Base-by-base conservation (phyloP, 2,797 vertebrate genomes). In the Decapterus maruadsi region DNA sequence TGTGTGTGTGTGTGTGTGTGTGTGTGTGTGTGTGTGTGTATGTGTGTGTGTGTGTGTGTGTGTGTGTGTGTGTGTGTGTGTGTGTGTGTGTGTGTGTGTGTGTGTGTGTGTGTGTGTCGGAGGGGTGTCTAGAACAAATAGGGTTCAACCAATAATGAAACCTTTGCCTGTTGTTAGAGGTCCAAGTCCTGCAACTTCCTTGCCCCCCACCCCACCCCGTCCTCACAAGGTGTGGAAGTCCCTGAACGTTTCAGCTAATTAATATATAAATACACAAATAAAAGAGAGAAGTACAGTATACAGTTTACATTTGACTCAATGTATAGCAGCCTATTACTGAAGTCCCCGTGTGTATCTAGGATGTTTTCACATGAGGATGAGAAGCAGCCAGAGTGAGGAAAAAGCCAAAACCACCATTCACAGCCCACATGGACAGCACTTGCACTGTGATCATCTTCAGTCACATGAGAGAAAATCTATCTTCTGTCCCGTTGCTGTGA, bases 131-230 rank as follows among this genome's bases (percentile, higher is more conserved):
- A 42, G 22, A 78, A 66, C 65, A 70, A 69, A 66, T 50, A 73
- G 76, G 80, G 66, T 77, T 85, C 75, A 83, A 75, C 83, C 80
- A 81, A 62, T 69, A 82, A 50, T 80, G 58, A 77, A 72, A 63
- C 31, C 34, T 54, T 57, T 55, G 67, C 59, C 62, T 75, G 77
- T 67, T 55, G 31, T 69, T 45, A 45, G 1, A 68, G 54, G 38
- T 60, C 50, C 38, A 51, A 36, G 53, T 62, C 40, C 36, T n/a
- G 8, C 22, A 72, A 63, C 67, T 46, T 78, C 0, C 55, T 3
- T 56, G 7, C 29, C 20, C 16, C 17, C 45, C 38, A 3, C 38
- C 2, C 10, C 38, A 6, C 45, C 5, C 2, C 1, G 8, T n/a
- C 45, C 43, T 6, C 43, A 14, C 13, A 17, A 51, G 42, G 56